Evolutionary conservation across 2,888 invertebrate genomes (phyloP), one percentile per base, ranked within the genome.

Genomic region (Agonum fuliginosum): DNA sequence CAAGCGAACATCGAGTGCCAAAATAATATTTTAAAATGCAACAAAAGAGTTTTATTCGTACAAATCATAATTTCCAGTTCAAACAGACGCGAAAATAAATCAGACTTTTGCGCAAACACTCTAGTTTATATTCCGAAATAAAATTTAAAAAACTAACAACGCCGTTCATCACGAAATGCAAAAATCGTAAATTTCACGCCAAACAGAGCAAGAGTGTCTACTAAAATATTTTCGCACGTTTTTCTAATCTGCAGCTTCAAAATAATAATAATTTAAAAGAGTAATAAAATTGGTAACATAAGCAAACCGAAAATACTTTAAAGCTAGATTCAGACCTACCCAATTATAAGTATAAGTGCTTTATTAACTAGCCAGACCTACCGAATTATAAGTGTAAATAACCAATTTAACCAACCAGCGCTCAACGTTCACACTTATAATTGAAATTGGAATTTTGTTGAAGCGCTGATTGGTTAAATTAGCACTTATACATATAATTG

Each of bases 1-100:
- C 58, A 41, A 22, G 24, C 20, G 73, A 41, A 70, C 46, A 62
- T 58, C 43, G 73, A 73, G 73, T 73, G 73, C 73, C 73, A 73
- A 73, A 73, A 73, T 73, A 73, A 73, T 73, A 73, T 73, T 73
- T 73, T 73, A 73, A 73, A 73, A 43, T 62, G 73, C 73, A 73
- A 73, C 73, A 73, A 73, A 73, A 73, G 73, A 73, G 73, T 62
- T 72, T 72, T 58, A 73, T 73, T 73, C 73, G 43, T 46, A 73
- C 73, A 73, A 73, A 73, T 73, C 73, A 73, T 62, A 73, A 54
- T 58, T 43, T 58, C 43, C 34, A 58, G 73, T 73, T 73, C 73
- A 73, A 73, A 73, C 62, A 73, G 73, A 73, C 43, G 43, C 43
- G 41, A 37, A 62, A 62, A 73, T 73, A 73, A 73, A 73, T 73